Base-by-base conservation (phyloP, 2,113 vertebrate species). In the Anoplopoma fimbria region DNA sequence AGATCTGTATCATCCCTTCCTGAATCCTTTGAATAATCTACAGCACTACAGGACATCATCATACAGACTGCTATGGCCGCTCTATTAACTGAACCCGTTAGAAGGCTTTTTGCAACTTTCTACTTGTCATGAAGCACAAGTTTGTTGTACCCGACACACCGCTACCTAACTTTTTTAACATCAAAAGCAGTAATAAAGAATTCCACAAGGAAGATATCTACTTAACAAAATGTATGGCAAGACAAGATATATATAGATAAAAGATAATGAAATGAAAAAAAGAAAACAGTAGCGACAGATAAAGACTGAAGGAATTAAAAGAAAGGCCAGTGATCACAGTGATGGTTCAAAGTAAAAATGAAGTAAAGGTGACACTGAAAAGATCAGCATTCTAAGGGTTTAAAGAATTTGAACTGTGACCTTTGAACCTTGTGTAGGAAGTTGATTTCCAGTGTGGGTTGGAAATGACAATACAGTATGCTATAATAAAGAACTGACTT, bases 331-430 rank as follows among this genome's bases (percentile, higher is more conserved):
- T 34, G 51, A 82, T 40, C 13, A 23, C 2, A 29, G 25, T 5
- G 17, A 34, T 27, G 78, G 53, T 64, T 81, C 81, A 76, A 57
- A 82, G 51, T 38, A 87, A 72, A 14, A 63, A 74, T 8, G n/a
- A 77, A 58, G 55, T 29, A 68, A 67, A 69, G n/a, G 51, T 69
- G 79, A 88, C 36, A 85, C 12, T 61, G 75, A 87, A 49, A n/a
- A 77, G 53, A 82, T 83, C 91, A 93, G 93, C 92, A 70, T 92
- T 95, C 93, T 95, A 94, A 93, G 93, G 93, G 94, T 94, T 95
- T 81, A 81, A 85, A 65, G 49, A 79, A 63, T 64, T 65, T 77
- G 25, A 78, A 31, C 34, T 81, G 65, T 63, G 75, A 91, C 82
- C 76, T 90, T 78, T 91, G 69, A 90, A 82, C 69, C 73, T 69